These are phyloP conservation scores for Acleris laterana DNA, from an alignment of 2,888 invertebrate genomes.

Conservation along the genomic window DNA sequence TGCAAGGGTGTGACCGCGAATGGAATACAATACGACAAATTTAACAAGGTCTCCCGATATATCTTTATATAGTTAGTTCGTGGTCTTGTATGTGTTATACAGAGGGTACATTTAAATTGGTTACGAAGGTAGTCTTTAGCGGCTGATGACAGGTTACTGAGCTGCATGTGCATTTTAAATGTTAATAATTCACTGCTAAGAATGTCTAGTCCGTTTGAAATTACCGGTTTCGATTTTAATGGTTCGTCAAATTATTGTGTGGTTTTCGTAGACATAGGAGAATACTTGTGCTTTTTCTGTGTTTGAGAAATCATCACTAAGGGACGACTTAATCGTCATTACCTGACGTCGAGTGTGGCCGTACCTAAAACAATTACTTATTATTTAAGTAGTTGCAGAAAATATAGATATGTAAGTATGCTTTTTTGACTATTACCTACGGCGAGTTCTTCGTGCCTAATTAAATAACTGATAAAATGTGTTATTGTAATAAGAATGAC, in stretches of 20 bases:
- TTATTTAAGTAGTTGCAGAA: too few relatives aligned
- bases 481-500: too few relatives aligned
- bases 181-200: slow-evolving; percentile 46
- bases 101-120: slow-evolving; percentile 40
- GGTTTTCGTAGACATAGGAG: background rate
- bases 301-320: too few relatives aligned
- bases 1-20: slow-evolving; percentile 64
- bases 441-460: too few relatives aligned
- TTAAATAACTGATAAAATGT: too few relatives aligned
- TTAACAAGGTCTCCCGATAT: slow-evolving; percentile 41
- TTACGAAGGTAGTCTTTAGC: slow-evolving; percentile 42
- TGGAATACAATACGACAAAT: slow-evolving; percentile 41
- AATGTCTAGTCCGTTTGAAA: slow-evolving; percentile 34
- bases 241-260: background rate
- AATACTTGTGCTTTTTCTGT: too few relatives aligned
- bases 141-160: slow-evolving; percentile 40
- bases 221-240: slow-evolving; percentile 26
- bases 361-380: too few relatives aligned
- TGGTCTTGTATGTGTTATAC: slow-evolving; percentile 36
- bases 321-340: too few relatives aligned
- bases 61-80: slow-evolving; percentile 24
- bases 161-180: slow-evolving; percentile 42
- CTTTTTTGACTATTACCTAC: too few relatives aligned
- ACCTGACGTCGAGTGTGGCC: too few relatives aligned
- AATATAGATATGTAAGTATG: too few relatives aligned